These are phyloP conservation scores for Megaceryle maxima DNA, from an alignment of 2,113 vertebrate genomes.

Conservation along the genomic window DNA sequence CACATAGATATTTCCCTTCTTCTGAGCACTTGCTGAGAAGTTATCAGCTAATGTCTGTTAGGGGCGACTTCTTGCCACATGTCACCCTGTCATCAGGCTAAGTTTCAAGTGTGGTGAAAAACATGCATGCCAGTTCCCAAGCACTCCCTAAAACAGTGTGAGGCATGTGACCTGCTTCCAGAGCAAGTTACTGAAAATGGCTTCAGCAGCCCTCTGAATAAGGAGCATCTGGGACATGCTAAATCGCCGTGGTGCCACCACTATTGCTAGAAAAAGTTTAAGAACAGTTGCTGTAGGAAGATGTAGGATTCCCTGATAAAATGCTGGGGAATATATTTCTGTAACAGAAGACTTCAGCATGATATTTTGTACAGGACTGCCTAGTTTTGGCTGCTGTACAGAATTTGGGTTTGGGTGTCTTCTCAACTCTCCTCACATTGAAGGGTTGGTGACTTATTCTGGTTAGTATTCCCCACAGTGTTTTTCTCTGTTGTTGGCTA, in stretches of 20 bases:
- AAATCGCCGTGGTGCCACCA: background rate
- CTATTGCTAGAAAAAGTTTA: background rate
- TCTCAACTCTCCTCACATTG: background rate
- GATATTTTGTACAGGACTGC: background rate
- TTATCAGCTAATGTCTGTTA: background rate
- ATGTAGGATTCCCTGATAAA: background rate
- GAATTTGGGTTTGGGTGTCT: background rate
- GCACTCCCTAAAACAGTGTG: fast-evolving
- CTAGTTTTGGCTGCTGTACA: background rate
- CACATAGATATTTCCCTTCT: background rate
- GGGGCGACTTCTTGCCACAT: background rate
- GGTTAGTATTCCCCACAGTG: background rate
- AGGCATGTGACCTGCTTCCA: background rate
- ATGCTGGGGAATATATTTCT: background rate
- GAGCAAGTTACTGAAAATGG: background rate
- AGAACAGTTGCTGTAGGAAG: background rate
- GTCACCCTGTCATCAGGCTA: background rate
- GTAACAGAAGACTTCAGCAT: background rate
- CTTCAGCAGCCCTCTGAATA: background rate
- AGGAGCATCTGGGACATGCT: background rate
- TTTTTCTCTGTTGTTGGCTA: background rate
- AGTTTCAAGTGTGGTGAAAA: background rate
- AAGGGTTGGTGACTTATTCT: background rate
- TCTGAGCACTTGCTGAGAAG: background rate
- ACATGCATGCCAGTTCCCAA: background rate